Evolutionary conservation across 2,888 invertebrate genomes (phyloP), one percentile per base, ranked within the genome.

Genomic region (Mimas tiliae): DNA sequence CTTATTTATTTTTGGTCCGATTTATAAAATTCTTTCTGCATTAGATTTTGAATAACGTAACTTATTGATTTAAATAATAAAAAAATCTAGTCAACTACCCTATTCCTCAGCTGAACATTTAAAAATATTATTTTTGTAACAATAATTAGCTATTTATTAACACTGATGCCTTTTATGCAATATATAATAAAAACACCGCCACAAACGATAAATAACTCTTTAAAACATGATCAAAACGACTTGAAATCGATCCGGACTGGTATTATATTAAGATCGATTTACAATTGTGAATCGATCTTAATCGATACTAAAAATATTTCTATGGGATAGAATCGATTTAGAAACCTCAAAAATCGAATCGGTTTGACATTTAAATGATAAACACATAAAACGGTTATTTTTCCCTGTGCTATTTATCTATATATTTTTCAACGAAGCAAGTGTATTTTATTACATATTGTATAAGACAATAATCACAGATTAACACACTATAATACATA

Each of bases 391-490:
- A 27, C 27, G 4, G 27, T 27, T 27, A 27, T 27, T 27, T 27
- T 27, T 27, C 27, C 2, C 27, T 3, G 27, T 27, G 4, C 4
- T 27, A 27, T 27, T 27, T 27, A 27, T 27, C 27, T 27, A 27
- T 50, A 19, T 19, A 0, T 19, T 50, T 50, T 50, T 11, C 8
- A 6, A 50, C 9, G 19, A 1, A 50, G 19, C 19, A 19, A 50
- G 19, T 19, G 0, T 38, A 38, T 50, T 50, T 11, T 19, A 50
- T 19, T 19, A 50, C 50, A 50, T 19, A 50, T 19, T 50, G 19
- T 50, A 50, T n/a, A 50, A 19, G 19, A 48, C 48, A 50, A 48
- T 12, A 48, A 50, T 50, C 50, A 50, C 50, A 50, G 50, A 50
- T 50, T 19, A 48, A 50, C 50, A 50, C 19, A 50, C 19, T 19